Conservation (phyloP, 2,797 vertebrate species). For the Danio tinwini region DNA sequence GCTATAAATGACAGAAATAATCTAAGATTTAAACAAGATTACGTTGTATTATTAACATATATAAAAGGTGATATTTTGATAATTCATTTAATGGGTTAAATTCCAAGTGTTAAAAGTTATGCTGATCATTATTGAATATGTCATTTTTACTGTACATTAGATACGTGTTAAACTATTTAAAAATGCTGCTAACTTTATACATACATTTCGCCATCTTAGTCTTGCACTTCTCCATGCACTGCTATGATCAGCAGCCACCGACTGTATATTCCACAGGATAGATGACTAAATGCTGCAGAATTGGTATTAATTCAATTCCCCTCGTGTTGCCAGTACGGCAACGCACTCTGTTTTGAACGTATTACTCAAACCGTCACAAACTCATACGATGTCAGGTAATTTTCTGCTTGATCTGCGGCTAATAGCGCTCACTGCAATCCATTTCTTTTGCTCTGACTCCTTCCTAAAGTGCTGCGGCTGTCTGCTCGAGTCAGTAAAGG, state of each 20-base stretch:
- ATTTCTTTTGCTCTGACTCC: conserved; percentile 19
- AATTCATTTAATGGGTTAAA: too few species aligned
- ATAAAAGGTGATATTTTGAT: too few species aligned
- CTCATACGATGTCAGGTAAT: conserved; percentile 34
- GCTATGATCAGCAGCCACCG: neutral
- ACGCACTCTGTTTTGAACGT: conserved; percentile 25
- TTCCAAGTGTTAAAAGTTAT: too few species aligned
- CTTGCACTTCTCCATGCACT: neutral
- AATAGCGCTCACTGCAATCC: conserved; percentile 23
- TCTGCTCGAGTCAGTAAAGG: conserved; percentile 51
- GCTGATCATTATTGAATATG: too few species aligned
- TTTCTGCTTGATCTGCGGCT: conserved; percentile 37
- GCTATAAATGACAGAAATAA: too few species aligned
- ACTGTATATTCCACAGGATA: neutral
- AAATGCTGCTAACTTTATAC: too few species aligned
- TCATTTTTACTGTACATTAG: too few species aligned
- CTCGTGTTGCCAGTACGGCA: neutral
- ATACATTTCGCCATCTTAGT: neutral
- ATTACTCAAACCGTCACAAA: conserved; percentile 24
- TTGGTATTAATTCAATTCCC: conserved; percentile 35
- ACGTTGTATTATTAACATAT: too few species aligned
- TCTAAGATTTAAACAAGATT: too few species aligned
- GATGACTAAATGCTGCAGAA: conserved; percentile 28
- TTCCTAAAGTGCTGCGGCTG: conserved; percentile 3
- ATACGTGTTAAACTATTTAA: too few species aligned